phyloP scores from a whole-genome alignment of 35 echinoderm and acorn worm species.

The Apostichopus parvimensis region DNA sequence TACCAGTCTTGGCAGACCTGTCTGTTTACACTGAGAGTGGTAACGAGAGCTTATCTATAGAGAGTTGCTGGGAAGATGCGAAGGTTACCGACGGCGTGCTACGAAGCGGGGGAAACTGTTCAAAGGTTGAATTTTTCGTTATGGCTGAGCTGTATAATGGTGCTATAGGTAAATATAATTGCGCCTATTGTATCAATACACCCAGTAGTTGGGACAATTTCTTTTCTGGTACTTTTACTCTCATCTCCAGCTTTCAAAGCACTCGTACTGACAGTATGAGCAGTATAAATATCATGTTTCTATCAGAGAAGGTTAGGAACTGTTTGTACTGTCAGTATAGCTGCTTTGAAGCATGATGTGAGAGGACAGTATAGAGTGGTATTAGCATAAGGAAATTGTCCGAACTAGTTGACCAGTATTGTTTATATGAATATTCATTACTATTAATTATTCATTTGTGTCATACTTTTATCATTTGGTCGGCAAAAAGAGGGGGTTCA shows the following conservation, averaged over 20 bases:
- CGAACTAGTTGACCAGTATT: neutral
- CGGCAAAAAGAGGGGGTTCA: too few relatives aligned
- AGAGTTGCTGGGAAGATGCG: constrained; percentile 61
- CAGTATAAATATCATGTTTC: too few relatives aligned
- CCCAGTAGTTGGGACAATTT: too few relatives aligned
- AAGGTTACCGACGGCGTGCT: neutral
- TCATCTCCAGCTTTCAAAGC: too few relatives aligned
- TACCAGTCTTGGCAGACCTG: constrained; percentile 66
- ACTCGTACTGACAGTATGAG: too few relatives aligned
- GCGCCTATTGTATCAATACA: neutral
- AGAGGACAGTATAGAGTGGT: too few relatives aligned
- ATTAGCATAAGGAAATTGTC: too few relatives aligned
- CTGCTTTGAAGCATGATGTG: too few relatives aligned
- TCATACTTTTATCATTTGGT: too few relatives aligned
- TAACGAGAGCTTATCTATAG: constrained; percentile 31
- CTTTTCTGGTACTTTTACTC: too few relatives aligned
- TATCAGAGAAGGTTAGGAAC: too few relatives aligned
- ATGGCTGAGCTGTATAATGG: constrained; percentile 92
- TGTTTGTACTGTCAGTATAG: too few relatives aligned
- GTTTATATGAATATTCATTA: neutral
- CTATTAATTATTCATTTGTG: neutral
- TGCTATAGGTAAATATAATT: constrained; percentile 65
- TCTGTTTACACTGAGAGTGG: constrained; percentile 44
- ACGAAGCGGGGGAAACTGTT: constrained; percentile 45
- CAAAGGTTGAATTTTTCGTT: constrained; percentile 67